phyloP scores from a whole-genome alignment of 2,113 vertebrate genomes.

The Otocyon megalotis region DNA sequence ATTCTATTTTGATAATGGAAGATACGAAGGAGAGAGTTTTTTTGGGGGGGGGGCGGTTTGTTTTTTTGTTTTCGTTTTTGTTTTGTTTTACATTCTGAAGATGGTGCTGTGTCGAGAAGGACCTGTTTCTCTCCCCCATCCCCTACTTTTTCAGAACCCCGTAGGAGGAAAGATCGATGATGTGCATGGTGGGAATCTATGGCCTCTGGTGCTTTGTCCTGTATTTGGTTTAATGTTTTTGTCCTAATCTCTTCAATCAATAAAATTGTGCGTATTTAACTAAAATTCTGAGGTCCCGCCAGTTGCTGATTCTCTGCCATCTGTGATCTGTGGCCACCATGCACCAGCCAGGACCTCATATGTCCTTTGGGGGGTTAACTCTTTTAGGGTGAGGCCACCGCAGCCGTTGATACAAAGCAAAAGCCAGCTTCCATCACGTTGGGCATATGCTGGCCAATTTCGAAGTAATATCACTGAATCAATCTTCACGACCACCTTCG shows the following conservation, averaged over 20 bases:
- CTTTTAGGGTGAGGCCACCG: accelerated
- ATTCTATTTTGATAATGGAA: slow-evolving; percentile 89
- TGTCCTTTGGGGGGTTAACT: accelerated
- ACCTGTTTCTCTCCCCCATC: slow-evolving; percentile 77
- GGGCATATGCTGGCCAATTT: accelerated
- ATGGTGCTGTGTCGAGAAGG: slow-evolving; percentile 96
- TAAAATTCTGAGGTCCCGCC: slow-evolving; percentile 78
- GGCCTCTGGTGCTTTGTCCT: slow-evolving; percentile 99
- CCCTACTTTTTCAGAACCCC: slow-evolving; percentile 83
- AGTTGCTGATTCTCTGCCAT: background rate
- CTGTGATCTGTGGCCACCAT: background rate
- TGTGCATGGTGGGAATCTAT: slow-evolving; percentile 97
- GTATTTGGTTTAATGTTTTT: slow-evolving; percentile 99
- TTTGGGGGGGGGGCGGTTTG: background rate
- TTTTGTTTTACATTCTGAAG: slow-evolving; percentile 90
- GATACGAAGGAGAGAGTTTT: slow-evolving; percentile 90
- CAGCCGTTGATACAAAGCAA: background rate
- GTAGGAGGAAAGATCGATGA: slow-evolving; percentile 90
- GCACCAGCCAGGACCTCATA: background rate
- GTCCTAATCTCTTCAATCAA: slow-evolving; percentile 99
- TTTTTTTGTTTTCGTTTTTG: slow-evolving; percentile 76
- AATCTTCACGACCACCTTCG: accelerated
- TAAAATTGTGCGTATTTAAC: slow-evolving; percentile 97
- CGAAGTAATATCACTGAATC: accelerated
- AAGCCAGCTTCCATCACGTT: accelerated